Percentiles rank a stretch among this genome's conserved stretches.
phyloP scores from a whole-genome alignment of 53 echinoderm and acorn worm species.

The Paracentrotus lividus region DNA sequence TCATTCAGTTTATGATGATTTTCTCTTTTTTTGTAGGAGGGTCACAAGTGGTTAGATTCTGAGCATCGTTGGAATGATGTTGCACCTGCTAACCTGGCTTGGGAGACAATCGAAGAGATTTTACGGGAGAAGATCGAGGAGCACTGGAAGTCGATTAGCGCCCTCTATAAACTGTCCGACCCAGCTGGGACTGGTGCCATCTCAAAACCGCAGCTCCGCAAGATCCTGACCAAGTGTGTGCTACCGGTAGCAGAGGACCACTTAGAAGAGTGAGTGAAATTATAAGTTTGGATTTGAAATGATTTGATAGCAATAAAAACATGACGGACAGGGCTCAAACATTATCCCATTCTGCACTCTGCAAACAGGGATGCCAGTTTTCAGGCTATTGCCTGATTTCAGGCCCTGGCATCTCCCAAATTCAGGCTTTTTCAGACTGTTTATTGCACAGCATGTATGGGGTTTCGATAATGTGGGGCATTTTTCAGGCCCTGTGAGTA shows the following conservation, averaged over 20 bases:
- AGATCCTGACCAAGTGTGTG: constrained; percentile 83
- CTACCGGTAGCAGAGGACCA: constrained; percentile 93
- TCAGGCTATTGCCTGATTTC: too few species aligned
- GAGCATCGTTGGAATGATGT: constrained; percentile 92
- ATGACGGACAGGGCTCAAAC: too few species aligned
- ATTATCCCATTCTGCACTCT: too few species aligned
- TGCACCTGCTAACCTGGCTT: constrained; percentile 92
- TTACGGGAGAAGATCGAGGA: constrained; percentile 94
- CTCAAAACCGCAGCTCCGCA: constrained; percentile 77
- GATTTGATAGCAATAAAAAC: too few species aligned
- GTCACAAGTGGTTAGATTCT: constrained; percentile 98
- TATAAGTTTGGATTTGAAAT: too few species aligned
- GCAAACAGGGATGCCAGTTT: too few species aligned
- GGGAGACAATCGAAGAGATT: constrained; percentile 96
- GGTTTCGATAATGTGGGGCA: too few species aligned
- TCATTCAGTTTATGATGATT: too few species aligned
- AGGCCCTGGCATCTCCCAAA: too few species aligned
- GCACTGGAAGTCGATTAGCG: constrained; percentile 91
- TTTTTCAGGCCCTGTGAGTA: too few species aligned
- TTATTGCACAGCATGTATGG: too few species aligned
- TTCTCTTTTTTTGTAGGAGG: constrained; percentile 76
- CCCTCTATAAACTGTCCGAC: constrained; percentile 80
- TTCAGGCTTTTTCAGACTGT: too few species aligned
- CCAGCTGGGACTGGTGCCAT: constrained; percentile 85
- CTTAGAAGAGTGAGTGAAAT: constrained; percentile 86